Conservation (phyloP, 2,797 vertebrate genomes). For the Hoplostethus mediterraneus region DNA sequence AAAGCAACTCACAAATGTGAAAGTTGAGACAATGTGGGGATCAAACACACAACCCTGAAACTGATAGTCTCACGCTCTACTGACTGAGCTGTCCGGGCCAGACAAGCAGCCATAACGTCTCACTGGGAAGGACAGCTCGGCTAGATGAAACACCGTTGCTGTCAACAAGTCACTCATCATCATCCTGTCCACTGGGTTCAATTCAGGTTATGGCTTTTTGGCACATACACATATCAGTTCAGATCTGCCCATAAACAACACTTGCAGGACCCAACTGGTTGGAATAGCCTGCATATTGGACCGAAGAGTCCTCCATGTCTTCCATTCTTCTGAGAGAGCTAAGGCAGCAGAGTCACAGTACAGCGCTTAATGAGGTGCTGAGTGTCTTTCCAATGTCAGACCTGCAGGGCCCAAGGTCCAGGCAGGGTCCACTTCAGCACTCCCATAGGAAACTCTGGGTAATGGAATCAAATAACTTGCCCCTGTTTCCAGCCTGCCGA, state of each 20-base stretch:
- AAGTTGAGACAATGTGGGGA: too few relatives aligned
- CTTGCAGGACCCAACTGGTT: slow-evolving; percentile 42
- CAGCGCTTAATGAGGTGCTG: slow-evolving; percentile 57
- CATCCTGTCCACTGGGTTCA: too few relatives aligned
- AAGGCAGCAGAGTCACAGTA: slow-evolving; percentile 29
- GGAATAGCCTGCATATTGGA: slow-evolving; percentile 46
- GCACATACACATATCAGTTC: slow-evolving; percentile 39
- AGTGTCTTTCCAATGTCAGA: slow-evolving; percentile 59
- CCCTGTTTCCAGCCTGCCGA: background rate
- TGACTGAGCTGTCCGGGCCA: background rate
- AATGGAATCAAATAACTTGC: background rate
- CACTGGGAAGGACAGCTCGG: background rate
- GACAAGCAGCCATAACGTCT: background rate
- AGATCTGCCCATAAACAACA: slow-evolving; percentile 33
- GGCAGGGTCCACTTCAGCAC: slow-evolving; percentile 20
- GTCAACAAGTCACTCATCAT: background rate
- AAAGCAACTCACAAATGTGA: too few relatives aligned
- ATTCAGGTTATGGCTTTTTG: too few relatives aligned
- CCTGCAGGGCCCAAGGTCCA: slow-evolving; percentile 22
- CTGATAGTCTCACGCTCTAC: too few relatives aligned
- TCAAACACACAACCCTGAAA: too few relatives aligned
- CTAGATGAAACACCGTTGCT: background rate
- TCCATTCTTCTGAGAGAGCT: slow-evolving; percentile 35
- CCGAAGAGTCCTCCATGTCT: slow-evolving; percentile 35
- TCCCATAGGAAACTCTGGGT: background rate